A percentile compares a stretch with the other conserved stretches of the same genome.
Evolutionary conservation across 2,113 vertebrate species (phyloP).

Genomic region (Austrofundulus limnaeus): DNA sequence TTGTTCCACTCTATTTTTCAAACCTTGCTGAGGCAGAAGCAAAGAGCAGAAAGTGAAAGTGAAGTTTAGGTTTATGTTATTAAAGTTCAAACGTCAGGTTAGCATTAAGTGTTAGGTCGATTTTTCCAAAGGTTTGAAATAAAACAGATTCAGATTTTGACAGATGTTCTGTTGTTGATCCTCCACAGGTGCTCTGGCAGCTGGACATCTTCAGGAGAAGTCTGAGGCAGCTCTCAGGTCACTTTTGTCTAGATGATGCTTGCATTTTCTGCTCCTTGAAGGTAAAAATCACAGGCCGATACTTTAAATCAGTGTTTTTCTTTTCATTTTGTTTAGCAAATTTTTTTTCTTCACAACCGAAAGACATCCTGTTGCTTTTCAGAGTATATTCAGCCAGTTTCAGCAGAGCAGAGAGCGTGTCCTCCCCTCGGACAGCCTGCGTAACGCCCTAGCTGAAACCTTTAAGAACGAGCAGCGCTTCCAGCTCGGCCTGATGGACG

Average conservation of each 20-base stretch:
- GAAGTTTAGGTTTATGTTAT: no score
- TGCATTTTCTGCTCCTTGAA: slow-evolving; percentile 99
- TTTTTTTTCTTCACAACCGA: no score
- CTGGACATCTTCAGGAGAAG: slow-evolving; percentile 97
- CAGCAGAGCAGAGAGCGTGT: slow-evolving; percentile 95
- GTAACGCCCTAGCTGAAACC: slow-evolving; percentile 93
- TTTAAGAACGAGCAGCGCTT: slow-evolving; percentile 98
- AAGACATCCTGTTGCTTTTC: not conserved
- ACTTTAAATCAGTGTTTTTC: not conserved
- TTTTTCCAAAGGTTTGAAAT: not conserved
- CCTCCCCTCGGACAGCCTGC: slow-evolving; percentile 91
- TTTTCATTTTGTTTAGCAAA: no score
- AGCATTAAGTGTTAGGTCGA: no score
- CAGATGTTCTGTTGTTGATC: slow-evolving; percentile 1
- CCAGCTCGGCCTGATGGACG: slow-evolving; percentile 97
- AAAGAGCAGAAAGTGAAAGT: no score
- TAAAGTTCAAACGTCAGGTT: no score
- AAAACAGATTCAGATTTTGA: not conserved
- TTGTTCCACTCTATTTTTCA: no score
- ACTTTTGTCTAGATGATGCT: slow-evolving; percentile 92
- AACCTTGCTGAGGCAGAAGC: no score
- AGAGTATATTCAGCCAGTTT: slow-evolving; percentile 96
- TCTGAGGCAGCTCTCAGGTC: slow-evolving; percentile 91
- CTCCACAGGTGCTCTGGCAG: slow-evolving; percentile 92
- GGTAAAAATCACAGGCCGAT: slow-evolving; percentile 55